Evolutionary conservation across 92 coral and sea anemone genomes (phyloP).

Genomic region (Palythoa caribaeorum): DNA sequence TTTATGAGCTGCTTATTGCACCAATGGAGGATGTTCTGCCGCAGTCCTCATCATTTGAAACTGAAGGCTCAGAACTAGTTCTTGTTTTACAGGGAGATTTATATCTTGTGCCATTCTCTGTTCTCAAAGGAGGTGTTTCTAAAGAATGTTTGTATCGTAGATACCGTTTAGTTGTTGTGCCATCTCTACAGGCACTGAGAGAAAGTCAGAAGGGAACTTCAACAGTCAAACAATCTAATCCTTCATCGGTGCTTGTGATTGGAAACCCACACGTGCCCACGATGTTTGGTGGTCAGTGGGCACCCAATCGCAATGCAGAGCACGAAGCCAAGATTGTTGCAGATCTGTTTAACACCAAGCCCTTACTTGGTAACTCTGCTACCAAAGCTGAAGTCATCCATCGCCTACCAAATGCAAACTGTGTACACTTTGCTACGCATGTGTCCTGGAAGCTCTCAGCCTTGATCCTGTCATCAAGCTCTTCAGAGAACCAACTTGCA

Average conservation of each 20-base stretch:
- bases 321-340: slow-evolving; percentile 98
- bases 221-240: slow-evolving; percentile 54
- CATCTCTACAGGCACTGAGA: slow-evolving; percentile 84
- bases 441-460: slow-evolving; percentile 99
- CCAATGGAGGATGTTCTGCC: slow-evolving; percentile 94
- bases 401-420: slow-evolving; percentile 80
- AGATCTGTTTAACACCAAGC: slow-evolving; percentile 88
- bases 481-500: slow-evolving; percentile 65
- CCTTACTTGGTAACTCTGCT: slow-evolving; percentile 87
- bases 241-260: slow-evolving; percentile 82
- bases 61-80: slow-evolving; percentile 88
- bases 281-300: slow-evolving; percentile 90
- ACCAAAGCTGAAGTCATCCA: slow-evolving; percentile 80
- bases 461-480: slow-evolving; percentile 84
- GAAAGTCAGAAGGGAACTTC: slow-evolving; percentile 58
- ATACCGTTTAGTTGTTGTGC: slow-evolving; percentile 85
- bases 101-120: slow-evolving; percentile 95
- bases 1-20: slow-evolving; percentile 92
- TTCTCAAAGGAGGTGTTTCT: slow-evolving; percentile 87
- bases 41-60: slow-evolving; percentile 81
- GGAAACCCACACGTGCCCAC: slow-evolving; percentile 96
- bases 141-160: slow-evolving; percentile 90
- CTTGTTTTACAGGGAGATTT: slow-evolving; percentile 96
- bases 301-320: slow-evolving; percentile 91
- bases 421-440: slow-evolving; percentile 98